Percentiles rank a stretch among this genome's conserved stretches.
These are phyloP conservation scores for Dendroctonus ponderosae DNA, from an alignment of 1,140 invertebrate genomes.

Conservation along the genomic window DNA sequence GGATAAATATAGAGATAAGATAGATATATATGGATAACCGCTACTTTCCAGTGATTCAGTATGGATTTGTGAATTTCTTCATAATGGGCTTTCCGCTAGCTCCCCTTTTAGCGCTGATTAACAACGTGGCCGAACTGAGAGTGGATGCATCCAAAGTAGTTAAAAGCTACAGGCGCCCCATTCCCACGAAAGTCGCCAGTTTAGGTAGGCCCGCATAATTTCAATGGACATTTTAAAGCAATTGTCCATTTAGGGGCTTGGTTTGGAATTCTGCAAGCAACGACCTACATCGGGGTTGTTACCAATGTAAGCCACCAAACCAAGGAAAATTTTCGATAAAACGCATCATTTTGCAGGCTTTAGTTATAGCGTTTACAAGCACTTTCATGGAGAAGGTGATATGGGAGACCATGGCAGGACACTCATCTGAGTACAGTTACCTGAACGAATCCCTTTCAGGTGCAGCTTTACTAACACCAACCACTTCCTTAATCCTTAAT, in stretches of 20 bases:
- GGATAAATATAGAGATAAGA: too few species aligned
- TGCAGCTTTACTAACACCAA: conserved; percentile 4
- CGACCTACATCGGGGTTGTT: conserved; percentile 38
- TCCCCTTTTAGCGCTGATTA: conserved; percentile 74
- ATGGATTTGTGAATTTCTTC: conserved; percentile 83
- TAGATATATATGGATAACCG: conserved; percentile 38
- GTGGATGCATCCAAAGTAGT: conserved; percentile 77
- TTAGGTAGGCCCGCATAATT: conserved; percentile 50
- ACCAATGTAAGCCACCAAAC: conserved; percentile 38
- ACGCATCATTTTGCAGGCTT: conserved; percentile 65
- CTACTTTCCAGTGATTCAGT: conserved; percentile 68
- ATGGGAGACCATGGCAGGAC: conserved; percentile 55
- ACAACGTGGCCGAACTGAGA: conserved; percentile 77
- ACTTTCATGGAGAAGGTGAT: conserved; percentile 84
- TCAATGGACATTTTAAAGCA: background rate
- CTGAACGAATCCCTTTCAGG: conserved; percentile 70
- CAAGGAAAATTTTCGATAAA: background rate
- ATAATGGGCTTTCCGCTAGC: conserved; percentile 79
- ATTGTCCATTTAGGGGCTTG: conserved; percentile 59
- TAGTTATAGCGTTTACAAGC: conserved; percentile 97
- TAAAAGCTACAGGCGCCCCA: conserved; percentile 65
- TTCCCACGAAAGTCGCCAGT: conserved; percentile 66
- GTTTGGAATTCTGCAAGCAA: conserved; percentile 46
- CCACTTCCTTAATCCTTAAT: conserved; percentile 2
- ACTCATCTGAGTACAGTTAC: conserved; percentile 65